Percentiles rank a stretch among this genome's conserved stretches.
These are phyloP conservation scores for Polypedilum vanderplanki DNA, from an alignment of 1,140 invertebrate genomes.

Conservation along the genomic window DNA sequence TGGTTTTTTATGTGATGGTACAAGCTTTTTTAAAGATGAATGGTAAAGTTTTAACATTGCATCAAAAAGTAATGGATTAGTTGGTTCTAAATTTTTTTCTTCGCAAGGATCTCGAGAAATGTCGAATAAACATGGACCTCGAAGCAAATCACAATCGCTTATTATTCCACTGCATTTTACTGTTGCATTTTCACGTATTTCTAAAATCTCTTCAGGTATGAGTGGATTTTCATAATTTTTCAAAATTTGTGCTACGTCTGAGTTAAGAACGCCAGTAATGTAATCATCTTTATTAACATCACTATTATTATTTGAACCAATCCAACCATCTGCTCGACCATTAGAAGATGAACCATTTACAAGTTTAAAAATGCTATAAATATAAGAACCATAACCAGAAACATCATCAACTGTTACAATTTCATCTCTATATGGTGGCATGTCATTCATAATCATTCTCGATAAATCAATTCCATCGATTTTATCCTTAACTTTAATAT, in stretches of 20 bases:
- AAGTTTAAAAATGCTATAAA: constrained; percentile 66
- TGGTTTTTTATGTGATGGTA: constrained; percentile 48
- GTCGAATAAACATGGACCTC: constrained; percentile 64
- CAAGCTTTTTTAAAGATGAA: constrained; percentile 45
- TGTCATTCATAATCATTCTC: constrained; percentile 50
- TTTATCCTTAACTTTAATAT: constrained; percentile 37
- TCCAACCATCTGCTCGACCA: constrained; percentile 48
- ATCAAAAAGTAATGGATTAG: constrained; percentile 44
- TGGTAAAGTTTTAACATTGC: constrained; percentile 46
- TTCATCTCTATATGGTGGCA: constrained; percentile 50
- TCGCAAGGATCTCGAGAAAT: constrained; percentile 71
- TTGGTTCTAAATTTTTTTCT: constrained; percentile 55
- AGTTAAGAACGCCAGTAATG: background rate
- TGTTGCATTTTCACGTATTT: background rate
- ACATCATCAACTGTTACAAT: constrained; percentile 61
- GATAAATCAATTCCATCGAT: constrained; percentile 70
- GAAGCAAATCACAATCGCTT: constrained; percentile 46
- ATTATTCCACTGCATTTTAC: background rate
- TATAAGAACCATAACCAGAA: constrained; percentile 52
- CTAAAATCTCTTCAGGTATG: background rate
- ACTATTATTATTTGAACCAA: constrained; percentile 32
- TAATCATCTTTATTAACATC: background rate
- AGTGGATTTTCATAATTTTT: background rate
- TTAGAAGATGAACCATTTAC: constrained; percentile 52
- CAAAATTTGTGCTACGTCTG: background rate